Base-by-base conservation (phyloP, 2,113 vertebrate species). In the Vidua chalybeata region DNA sequence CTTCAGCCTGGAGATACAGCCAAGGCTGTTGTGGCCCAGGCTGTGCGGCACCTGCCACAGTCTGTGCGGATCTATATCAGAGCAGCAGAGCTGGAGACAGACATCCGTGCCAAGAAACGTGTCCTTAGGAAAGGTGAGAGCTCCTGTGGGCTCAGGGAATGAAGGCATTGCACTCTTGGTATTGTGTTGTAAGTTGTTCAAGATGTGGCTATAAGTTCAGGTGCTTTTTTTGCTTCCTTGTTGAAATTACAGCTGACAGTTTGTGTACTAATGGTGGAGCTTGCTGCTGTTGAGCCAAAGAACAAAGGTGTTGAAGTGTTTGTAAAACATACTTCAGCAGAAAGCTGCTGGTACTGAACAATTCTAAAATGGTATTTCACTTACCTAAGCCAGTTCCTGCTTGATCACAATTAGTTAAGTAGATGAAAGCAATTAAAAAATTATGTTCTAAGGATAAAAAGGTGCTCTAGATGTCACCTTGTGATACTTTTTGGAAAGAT, bases 11-110 rank as follows among this genome's bases (percentile, higher is more conserved):
- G 99, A 22, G 99, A 99, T 91, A 99, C 99, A 2, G 99, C 99
- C 59, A 99, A 99, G 96, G 99, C 99, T 0, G 99, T 99, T 28
- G 99, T 99, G 68, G 99, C 99, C 56, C 99, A 99, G 84, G 99
- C 99, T 10, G 99, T 99, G 30, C 98, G 99, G 24, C 99, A 99
- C 96, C 98, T 99, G 51, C 99, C 99, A 0, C 99, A 99, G 96
- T 99, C 99, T 5, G 99, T 99, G 46, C 98, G 99, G 48, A 99
- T 99, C 95, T 99, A 99, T 46, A 99, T 99, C 93, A 96, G 99
- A 95, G 99, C 99, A 6, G 99, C 99, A 6, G 99, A 99, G 96
- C 98, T 99, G 91, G 99, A 99, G 97, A 99, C 99, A 0, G 99
- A 99, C 37, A 98, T 99, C 88, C 98, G 99, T 21, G 99, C 99